Evolutionary conservation across 2,113 vertebrate genomes (phyloP).

Genomic region (Hippocampus comes): DNA sequence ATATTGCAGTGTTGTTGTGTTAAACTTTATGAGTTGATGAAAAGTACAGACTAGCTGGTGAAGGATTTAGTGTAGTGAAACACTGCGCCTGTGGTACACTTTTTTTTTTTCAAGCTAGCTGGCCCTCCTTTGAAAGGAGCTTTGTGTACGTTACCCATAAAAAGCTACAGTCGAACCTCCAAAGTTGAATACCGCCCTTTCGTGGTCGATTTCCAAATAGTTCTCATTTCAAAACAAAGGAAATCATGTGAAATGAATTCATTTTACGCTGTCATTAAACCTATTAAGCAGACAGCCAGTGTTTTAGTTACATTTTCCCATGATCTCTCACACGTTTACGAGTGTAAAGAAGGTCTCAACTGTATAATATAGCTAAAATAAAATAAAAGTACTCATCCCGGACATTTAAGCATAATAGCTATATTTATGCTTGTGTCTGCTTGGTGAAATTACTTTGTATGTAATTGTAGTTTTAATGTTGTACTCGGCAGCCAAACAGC

Average conservation of each 20-base stretch:
- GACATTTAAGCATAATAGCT: too few species aligned
- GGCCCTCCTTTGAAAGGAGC: slow-evolving; percentile 31
- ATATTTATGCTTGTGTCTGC: too few species aligned
- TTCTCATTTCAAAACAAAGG: background rate
- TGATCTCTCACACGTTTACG: too few species aligned
- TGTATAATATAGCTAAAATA: too few species aligned
- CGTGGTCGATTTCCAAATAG: background rate
- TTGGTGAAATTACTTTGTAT: background rate
- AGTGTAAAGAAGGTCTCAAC: background rate
- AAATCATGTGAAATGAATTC: background rate
- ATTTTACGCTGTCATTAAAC: background rate
- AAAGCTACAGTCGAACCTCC: background rate
- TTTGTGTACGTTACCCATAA: slow-evolving; percentile 40
- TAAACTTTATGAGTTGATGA: slow-evolving; percentile 67
- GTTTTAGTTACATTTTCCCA: background rate
- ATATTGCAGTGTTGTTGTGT: slow-evolving; percentile 66
- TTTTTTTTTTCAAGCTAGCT: slow-evolving; percentile 37
- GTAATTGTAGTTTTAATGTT: background rate
- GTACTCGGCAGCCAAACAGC: background rate
- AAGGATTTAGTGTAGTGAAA: slow-evolving; percentile 58
- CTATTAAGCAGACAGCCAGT: background rate
- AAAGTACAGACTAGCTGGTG: slow-evolving; percentile 59
- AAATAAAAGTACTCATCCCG: too few species aligned
- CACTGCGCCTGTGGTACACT: slow-evolving; percentile 49
- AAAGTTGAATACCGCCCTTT: background rate